Evolutionary conservation across 2,113 vertebrate genomes (phyloP).

Genomic region (Sebastes schlegelii): DNA sequence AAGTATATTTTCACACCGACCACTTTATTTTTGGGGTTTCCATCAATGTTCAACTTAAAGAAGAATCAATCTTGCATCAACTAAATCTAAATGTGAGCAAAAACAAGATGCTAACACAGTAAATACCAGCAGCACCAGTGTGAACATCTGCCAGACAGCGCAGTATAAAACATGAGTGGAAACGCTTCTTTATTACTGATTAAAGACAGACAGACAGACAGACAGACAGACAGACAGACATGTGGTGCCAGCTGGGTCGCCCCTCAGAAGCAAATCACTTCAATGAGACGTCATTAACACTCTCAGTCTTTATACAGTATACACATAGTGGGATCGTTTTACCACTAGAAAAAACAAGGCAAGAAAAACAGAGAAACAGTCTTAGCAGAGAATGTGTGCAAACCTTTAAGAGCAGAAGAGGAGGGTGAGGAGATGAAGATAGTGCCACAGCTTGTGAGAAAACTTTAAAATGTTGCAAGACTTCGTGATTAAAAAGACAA

Average conservation of each 20-base stretch:
- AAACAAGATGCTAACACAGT: neutral
- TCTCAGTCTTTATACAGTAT: slow-evolving; percentile 17
- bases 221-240: slow-evolving; percentile 10
- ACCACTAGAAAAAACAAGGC: neutral
- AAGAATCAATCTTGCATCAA: neutral
- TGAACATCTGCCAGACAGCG: neutral
- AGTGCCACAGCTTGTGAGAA: neutral
- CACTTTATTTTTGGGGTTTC: neutral
- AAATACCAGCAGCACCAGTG: neutral
- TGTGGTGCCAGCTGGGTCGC: neutral
- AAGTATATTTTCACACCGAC: neutral
- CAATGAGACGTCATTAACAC: slow-evolving; percentile 8
- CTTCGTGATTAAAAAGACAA: neutral
- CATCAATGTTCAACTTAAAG: neutral
- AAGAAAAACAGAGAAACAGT: slow-evolving; percentile 41
- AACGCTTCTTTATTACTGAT: slow-evolving; percentile 75
- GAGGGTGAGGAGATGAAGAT: neutral
- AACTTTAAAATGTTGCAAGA: neutral
- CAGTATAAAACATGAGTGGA: slow-evolving; percentile 28
- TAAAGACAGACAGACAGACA: slow-evolving; percentile 47
- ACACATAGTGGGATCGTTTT: slow-evolving; percentile 5
- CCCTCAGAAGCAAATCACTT: slow-evolving; percentile 25
- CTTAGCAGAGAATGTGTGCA: slow-evolving; percentile 58
- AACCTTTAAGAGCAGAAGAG: slow-evolving; percentile 20
- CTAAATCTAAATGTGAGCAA: neutral